Conservation (phyloP, 2,113 vertebrate species). For the Bungarus multicinctus region DNA sequence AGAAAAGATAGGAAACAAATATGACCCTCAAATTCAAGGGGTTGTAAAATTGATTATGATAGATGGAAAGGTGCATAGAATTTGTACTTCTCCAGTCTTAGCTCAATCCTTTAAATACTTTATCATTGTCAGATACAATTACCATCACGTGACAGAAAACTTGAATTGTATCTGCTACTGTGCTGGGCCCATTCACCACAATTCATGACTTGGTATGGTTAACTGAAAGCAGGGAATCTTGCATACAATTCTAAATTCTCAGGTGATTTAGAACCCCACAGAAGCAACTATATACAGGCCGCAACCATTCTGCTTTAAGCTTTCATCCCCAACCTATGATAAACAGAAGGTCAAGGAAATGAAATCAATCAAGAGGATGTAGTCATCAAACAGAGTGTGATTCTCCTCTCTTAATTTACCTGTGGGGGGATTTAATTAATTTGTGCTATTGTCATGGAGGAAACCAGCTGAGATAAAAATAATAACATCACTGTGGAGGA, state of each 20-base stretch:
- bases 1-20: neutral
- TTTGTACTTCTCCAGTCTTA: neutral
- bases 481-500: neutral
- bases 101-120: neutral
- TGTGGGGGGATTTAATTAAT: neutral
- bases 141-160: no score
- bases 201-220: neutral
- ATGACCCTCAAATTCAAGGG: neutral
- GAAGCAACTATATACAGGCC: neutral
- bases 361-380: neutral
- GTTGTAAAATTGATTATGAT: neutral
- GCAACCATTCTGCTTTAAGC: neutral
- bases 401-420: neutral
- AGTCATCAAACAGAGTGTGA: neutral
- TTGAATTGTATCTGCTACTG: no score
- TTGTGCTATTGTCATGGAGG: neutral
- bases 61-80: neutral
- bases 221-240: neutral
- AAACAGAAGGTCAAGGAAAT: no score
- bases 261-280: neutral
- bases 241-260: neutral
- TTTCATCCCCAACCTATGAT: neutral
- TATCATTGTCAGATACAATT: neutral
- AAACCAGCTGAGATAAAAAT: neutral
- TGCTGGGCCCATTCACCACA: neutral